Evolutionary conservation across 2,888 invertebrate genomes (phyloP).

Genomic region (Drosophila dives): DNA sequence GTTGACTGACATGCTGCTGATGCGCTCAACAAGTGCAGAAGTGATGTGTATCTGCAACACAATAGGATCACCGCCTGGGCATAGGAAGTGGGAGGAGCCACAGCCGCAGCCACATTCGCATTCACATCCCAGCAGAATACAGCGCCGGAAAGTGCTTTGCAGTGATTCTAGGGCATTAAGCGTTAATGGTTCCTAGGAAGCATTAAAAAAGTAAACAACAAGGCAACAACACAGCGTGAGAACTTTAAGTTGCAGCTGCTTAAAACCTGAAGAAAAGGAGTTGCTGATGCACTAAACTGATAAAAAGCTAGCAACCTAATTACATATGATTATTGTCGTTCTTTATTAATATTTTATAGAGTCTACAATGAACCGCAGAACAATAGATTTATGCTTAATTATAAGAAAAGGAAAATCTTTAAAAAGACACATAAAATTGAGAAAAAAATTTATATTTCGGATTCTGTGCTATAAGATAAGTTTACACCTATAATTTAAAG

Average conservation of each 20-base stretch:
- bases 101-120: constrained; percentile 5
- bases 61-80: constrained; percentile 33
- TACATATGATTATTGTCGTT: neutral
- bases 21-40: constrained; percentile 58
- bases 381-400: neutral
- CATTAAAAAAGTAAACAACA: constrained; percentile 14
- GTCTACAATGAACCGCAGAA: neutral
- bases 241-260: constrained; percentile 9
- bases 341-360: neutral
- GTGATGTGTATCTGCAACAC: constrained; percentile 39
- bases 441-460: neutral
- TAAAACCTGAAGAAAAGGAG: neutral
- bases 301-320: neutral
- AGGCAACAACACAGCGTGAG: constrained; percentile 40
- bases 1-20: constrained; percentile 29
- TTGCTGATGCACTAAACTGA: neutral
- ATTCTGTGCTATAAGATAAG: neutral
- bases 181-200: constrained; percentile 53
- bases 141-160: constrained; percentile 35
- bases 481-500: neutral
- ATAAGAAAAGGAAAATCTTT: too few species aligned
- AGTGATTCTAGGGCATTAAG: constrained; percentile 53
- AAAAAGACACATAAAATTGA: too few species aligned
- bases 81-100: constrained; percentile 57
- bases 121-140: constrained; percentile 26